phyloP scores from a whole-genome alignment of 1,140 invertebrate species.

The Zaprionus ghesquierei region DNA sequence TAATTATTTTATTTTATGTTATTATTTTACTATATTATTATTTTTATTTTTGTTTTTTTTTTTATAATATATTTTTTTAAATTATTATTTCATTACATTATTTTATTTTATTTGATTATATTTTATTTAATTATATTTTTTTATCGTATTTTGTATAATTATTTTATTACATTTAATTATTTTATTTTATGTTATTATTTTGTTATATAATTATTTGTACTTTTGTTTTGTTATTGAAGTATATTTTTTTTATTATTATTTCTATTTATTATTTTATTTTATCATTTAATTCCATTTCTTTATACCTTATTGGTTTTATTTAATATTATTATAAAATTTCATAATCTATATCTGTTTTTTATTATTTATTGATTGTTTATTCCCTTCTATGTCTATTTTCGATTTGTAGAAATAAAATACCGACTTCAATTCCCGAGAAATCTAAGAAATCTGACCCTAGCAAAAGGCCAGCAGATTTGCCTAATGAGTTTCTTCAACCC shows the following conservation, averaged over 20 bases:
- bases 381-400: neutral
- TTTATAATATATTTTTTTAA: neutral
- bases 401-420: neutral
- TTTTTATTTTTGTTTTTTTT: no score
- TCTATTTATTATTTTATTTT: constrained; percentile 6
- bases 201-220: neutral
- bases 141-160: no score
- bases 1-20: no score
- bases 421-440: neutral
- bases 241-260: no score
- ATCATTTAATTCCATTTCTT: neutral
- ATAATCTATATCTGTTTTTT: neutral
- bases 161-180: neutral
- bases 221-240: no score
- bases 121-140: neutral
- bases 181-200: neutral
- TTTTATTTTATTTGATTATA: constrained; percentile 2
- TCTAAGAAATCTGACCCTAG: neutral
- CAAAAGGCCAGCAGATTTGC: constrained; percentile 6
- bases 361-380: neutral
- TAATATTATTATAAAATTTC: neutral
- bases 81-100: neutral
- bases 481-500: constrained; percentile 33
- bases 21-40: neutral
- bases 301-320: neutral